Conservation (phyloP, 2,888 invertebrate genomes). For the Lomographa bimaculata region DNA sequence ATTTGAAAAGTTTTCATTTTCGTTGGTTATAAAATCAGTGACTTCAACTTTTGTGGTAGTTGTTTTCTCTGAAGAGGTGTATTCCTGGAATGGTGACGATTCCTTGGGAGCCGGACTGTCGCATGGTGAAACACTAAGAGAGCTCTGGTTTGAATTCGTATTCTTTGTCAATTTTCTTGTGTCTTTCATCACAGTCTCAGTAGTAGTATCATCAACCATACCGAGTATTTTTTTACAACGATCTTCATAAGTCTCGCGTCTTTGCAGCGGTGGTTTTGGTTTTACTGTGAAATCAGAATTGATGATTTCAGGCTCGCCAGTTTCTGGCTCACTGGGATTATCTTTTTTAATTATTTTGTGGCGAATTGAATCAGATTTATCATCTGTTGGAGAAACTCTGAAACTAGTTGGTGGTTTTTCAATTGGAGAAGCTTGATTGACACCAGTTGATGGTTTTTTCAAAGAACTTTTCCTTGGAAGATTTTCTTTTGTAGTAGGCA, state of each 20-base stretch:
- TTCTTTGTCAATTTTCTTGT: slow-evolving; percentile 35
- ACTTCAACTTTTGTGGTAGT: slow-evolving; percentile 36
- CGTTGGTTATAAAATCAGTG: slow-evolving; percentile 48
- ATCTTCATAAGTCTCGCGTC: slow-evolving; percentile 89
- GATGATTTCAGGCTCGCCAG: slow-evolving; percentile 36
- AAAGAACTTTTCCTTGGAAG: slow-evolving; percentile 75
- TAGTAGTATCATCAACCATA: slow-evolving; percentile 72
- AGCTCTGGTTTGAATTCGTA: slow-evolving; percentile 43
- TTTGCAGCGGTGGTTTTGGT: slow-evolving; percentile 82
- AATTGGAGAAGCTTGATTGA: slow-evolving; percentile 50
- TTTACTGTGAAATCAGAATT: slow-evolving; percentile 51
- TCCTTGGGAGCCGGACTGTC: slow-evolving; percentile 53
- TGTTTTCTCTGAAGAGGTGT: slow-evolving; percentile 32
- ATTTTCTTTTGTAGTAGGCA: slow-evolving; percentile 53
- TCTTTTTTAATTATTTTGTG: slow-evolving; percentile 59
- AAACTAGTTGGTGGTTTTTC: slow-evolving; percentile 73
- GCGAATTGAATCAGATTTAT: slow-evolving; percentile 45
- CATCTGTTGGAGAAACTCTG: slow-evolving; percentile 61
- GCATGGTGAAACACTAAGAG: slow-evolving; percentile 57
- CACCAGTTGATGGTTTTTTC: slow-evolving; percentile 63
- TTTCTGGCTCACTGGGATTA: slow-evolving; percentile 42
- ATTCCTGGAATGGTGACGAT: slow-evolving; percentile 35
- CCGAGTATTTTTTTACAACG: slow-evolving; percentile 88
- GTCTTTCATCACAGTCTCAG: slow-evolving; percentile 42
- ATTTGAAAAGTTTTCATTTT: slow-evolving; percentile 45